phyloP scores from a whole-genome alignment of 2,888 invertebrate species.

The Gisinianus flammeolus region DNA sequence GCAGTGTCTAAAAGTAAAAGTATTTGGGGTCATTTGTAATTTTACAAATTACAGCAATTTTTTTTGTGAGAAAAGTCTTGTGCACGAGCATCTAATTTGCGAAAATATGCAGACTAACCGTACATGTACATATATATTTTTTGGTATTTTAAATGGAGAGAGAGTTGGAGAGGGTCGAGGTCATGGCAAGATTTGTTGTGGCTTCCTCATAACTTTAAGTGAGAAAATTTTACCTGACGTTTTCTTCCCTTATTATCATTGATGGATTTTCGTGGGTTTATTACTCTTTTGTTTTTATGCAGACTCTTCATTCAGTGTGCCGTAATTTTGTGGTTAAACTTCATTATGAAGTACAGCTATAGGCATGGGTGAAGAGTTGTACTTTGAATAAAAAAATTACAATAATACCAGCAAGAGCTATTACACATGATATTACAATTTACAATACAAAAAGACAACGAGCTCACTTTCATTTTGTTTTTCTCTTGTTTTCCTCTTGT shows the following conservation, averaged over 20 bases:
- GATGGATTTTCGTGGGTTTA: conserved; percentile 1
- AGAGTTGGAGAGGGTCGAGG: conserved; percentile 14
- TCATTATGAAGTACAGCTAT: conserved; percentile 17
- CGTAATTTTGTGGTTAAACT: conserved; percentile 19
- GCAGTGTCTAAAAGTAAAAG: too few species aligned
- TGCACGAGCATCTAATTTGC: too few species aligned
- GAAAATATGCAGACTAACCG: too few species aligned
- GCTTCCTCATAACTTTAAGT: conserved; percentile 6
- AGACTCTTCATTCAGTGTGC: not conserved
- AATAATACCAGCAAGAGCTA: too few species aligned
- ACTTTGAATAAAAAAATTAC: too few species aligned
- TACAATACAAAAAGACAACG: too few species aligned
- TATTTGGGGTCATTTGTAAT: too few species aligned
- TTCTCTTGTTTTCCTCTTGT: not conserved
- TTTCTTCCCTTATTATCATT: conserved; percentile 3
- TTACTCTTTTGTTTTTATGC: not conserved
- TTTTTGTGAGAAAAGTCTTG: too few species aligned
- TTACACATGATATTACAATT: too few species aligned
- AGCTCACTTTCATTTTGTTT: conserved; percentile 1
- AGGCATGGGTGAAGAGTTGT: not conserved
- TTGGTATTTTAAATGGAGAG: not conserved
- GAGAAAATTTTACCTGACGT: conserved; percentile 8
- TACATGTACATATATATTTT: too few species aligned
- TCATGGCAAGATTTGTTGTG: conserved; percentile 14
- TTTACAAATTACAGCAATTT: too few species aligned